Percentiles rank a stretch among this genome's conserved stretches.
Conservation (phyloP, 2,113 vertebrate species). For the Probosciger aterrimus region DNA sequence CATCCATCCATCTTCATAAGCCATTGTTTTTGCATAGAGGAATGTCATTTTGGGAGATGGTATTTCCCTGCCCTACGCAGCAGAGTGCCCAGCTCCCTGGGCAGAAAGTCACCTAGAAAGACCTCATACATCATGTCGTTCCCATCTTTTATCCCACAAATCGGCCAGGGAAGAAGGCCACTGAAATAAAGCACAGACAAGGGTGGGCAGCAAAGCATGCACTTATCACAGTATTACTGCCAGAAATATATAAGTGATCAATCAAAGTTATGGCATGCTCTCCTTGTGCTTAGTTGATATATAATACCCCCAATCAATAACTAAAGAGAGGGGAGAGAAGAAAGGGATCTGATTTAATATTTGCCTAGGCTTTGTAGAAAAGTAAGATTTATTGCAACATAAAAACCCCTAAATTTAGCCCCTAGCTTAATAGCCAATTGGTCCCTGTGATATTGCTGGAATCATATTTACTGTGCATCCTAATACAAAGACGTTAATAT, state of each 20-base stretch:
- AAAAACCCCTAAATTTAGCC: slow-evolving; percentile 52
- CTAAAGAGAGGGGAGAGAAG: neutral
- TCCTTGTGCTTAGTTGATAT: slow-evolving; percentile 30
- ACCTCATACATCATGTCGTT: neutral
- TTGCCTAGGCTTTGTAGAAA: slow-evolving; percentile 38
- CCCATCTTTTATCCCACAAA: neutral
- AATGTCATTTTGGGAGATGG: neutral
- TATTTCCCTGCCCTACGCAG: neutral
- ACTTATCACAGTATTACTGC: neutral
- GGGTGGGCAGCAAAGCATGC: slow-evolving; percentile 31
- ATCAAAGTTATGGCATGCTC: slow-evolving; percentile 24
- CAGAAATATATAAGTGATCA: slow-evolving; percentile 13
- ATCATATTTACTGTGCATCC: slow-evolving; percentile 32
- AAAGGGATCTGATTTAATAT: slow-evolving; percentile 55
- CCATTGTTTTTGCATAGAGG: neutral
- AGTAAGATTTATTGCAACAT: slow-evolving; percentile 57
- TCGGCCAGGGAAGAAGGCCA: neutral
- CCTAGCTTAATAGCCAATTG: slow-evolving; percentile 31
- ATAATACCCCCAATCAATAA: slow-evolving; percentile 58
- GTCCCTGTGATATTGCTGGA: slow-evolving; percentile 33
- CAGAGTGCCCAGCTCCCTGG: neutral
- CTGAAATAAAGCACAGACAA: neutral
- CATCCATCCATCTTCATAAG: neutral
- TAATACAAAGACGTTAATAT: slow-evolving; percentile 20
- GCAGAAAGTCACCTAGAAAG: slow-evolving; percentile 6